These are phyloP conservation scores for Emydocephalus ijimae DNA, from an alignment of 2,113 vertebrate genomes.

Conservation along the genomic window DNA sequence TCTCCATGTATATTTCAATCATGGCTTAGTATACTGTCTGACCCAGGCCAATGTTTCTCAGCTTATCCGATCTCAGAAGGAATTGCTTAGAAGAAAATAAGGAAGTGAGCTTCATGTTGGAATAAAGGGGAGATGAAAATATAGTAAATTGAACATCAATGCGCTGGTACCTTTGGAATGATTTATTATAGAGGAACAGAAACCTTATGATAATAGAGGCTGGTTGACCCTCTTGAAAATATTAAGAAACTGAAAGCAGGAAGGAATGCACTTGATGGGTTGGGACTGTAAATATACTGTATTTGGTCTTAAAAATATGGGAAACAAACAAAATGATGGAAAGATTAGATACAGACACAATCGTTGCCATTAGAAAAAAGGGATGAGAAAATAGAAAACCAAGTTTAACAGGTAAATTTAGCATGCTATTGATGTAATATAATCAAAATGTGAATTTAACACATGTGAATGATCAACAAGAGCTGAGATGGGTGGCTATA, in stretches of 20 bases:
- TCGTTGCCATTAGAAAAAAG: neutral
- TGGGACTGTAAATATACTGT: neutral
- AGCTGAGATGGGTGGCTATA: neutral
- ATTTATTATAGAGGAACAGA: too few species aligned
- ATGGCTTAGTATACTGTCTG: too few species aligned
- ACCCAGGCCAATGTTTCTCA: too few species aligned
- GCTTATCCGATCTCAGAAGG: too few species aligned
- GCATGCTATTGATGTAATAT: neutral
- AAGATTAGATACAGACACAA: neutral
- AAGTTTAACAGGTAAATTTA: neutral
- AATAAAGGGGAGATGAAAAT: too few species aligned
- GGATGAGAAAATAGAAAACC: neutral
- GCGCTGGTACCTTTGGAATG: too few species aligned
- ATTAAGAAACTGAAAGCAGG: neutral
- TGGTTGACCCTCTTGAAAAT: neutral
- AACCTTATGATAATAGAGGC: too few species aligned
- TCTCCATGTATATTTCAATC: too few species aligned
- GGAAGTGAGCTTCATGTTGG: too few species aligned
- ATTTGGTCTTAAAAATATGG: conserved; percentile 1
- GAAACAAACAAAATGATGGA: neutral
- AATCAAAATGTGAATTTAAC: neutral
- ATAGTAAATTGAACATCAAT: too few species aligned
- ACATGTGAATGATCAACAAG: neutral
- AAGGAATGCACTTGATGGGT: neutral
- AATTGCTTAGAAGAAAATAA: too few species aligned